A percentile compares a stretch with the other conserved stretches of the same genome.
Conservation (phyloP, 2,113 vertebrate genomes). For the Cavia porcellus region DNA sequence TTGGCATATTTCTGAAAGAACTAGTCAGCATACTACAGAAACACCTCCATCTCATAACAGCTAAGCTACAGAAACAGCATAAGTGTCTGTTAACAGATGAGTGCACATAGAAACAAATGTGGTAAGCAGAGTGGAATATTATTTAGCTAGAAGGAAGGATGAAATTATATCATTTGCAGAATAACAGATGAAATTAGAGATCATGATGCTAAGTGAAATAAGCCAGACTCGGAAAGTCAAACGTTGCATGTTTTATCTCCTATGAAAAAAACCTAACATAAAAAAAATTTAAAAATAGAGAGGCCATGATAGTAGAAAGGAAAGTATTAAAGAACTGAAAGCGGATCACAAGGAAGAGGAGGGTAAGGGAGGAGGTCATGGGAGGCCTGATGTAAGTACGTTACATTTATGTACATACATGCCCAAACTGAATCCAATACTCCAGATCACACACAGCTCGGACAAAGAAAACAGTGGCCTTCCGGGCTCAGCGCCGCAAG, state of each 20-base stretch:
- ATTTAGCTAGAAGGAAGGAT: neutral
- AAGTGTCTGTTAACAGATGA: neutral
- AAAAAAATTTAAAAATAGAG: neutral
- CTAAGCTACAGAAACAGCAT: neutral
- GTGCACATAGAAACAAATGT: neutral
- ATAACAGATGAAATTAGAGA: too few relatives aligned
- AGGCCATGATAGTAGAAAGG: neutral
- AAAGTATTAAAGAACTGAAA: neutral
- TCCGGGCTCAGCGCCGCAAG: neutral
- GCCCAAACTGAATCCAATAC: neutral
- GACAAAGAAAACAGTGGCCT: neutral
- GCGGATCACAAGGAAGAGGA: neutral
- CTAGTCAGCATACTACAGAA: neutral
- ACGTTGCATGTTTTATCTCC: neutral
- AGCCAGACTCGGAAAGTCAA: neutral
- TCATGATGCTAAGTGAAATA: too few relatives aligned
- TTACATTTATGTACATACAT: neutral
- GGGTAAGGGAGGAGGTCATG: neutral
- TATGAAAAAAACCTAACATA: neutral
- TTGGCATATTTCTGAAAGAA: neutral
- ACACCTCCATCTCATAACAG: neutral
- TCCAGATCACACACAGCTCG: neutral
- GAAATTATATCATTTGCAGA: too few relatives aligned
- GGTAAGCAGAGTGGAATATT: neutral
- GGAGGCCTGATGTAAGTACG: neutral